These are phyloP conservation scores for Arctocebus calabarensis DNA, from an alignment of 2,797 vertebrate genomes.

Conservation along the genomic window DNA sequence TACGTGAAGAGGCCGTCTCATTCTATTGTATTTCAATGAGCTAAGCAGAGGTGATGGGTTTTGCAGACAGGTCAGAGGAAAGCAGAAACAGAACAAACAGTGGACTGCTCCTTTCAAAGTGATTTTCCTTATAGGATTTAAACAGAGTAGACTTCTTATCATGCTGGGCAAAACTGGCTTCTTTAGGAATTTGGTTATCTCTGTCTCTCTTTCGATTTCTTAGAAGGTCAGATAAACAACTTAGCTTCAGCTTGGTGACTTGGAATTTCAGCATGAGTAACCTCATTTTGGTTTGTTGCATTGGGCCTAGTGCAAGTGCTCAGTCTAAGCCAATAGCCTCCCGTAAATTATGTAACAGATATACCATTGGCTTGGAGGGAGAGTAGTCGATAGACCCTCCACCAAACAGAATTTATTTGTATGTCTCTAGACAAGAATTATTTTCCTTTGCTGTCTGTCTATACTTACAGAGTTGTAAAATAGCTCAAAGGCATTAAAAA, in stretches of 20 bases:
- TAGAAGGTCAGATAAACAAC: not conserved
- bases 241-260: not conserved
- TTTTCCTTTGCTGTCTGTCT: not conserved
- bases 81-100: not conserved
- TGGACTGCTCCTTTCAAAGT: not conserved
- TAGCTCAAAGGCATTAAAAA: not conserved
- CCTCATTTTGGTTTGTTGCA: not conserved
- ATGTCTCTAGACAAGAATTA: not conserved
- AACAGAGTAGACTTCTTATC: not conserved
- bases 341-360: not conserved
- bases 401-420: not conserved
- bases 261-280: not conserved
- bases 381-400: not conserved
- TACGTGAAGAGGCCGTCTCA: too few relatives aligned
- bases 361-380: not conserved
- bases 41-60: not conserved
- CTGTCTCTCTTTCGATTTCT: not conserved
- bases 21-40: not conserved
- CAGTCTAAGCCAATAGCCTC: not conserved
- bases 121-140: not conserved
- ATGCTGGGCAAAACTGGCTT: not conserved
- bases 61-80: not conserved
- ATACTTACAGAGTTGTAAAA: not conserved
- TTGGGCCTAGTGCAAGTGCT: not conserved
- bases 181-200: not conserved